Base-by-base conservation (phyloP, 2,888 invertebrate genomes). In the Hirtodrosophila cameraria region DNA sequence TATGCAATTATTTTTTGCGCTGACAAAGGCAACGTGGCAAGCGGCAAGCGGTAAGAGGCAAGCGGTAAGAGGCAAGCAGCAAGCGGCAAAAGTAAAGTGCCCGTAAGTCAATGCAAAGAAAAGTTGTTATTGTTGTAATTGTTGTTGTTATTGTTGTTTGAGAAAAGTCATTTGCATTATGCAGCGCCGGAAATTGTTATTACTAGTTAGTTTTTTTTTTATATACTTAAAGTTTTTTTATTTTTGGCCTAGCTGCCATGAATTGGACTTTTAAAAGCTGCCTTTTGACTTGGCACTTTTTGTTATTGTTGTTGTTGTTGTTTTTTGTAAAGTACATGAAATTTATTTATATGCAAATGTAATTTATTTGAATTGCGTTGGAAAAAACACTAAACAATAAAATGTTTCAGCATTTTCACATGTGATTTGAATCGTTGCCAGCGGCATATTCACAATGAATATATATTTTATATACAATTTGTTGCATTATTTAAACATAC, bases 111-210 rank as follows among this genome's bases (percentile, higher is more conserved):
- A 86, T 80, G 81, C 74, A 74, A 80, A 80, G 79, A 80, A 80
- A 80, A 80, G 68, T 54, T 73, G 76, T 82, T 77, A 33, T 68
- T 59, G 48, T 50, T 68, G 23, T 54, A 43, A n/a, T 42, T 50
- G 13, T 35, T 55, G 18, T 38, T 52, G 35, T 36, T 25, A 48
- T 33, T 70, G 72, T 73, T 71, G 74, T 58, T 73, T 78, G 85
- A 67, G 69, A 83, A 78, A 79, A 80, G 81, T 80, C 78, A 80
- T 86, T 86, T 80, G 81, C 79, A 86, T 80, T 86, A 80, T 80
- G 66, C 81, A 73, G 69, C 74, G 57, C 81, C 79, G 79, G 79
- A 80, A 80, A 80, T 80, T 86, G 86, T 80, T 80, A 86, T 80
- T 80, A 83, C 86, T 79, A 79, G 68, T 67, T 79, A 57, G 43